phyloP scores from a whole-genome alignment of 2,888 invertebrate genomes.

The Hemaris fuciformis region DNA sequence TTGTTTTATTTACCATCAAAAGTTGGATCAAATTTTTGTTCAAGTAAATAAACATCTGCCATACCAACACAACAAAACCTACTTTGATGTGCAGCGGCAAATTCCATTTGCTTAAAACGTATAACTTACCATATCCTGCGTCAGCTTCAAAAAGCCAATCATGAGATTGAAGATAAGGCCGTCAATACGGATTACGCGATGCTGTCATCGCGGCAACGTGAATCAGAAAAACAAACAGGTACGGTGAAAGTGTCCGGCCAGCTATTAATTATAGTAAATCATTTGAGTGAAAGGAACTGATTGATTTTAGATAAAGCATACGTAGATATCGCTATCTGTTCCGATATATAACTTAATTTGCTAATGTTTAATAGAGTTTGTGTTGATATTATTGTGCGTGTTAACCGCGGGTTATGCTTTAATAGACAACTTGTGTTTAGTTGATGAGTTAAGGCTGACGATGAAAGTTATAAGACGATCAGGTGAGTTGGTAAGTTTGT shows the following conservation, averaged over 20 bases:
- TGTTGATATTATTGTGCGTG: background rate
- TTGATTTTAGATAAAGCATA: conserved; percentile 27
- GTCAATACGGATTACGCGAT: background rate
- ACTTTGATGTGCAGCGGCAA: no score
- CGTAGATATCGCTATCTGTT: background rate
- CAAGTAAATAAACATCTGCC: no score
- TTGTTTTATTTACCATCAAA: no score
- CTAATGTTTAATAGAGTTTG: background rate
- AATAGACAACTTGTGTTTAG: no score
- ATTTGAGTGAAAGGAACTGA: conserved; percentile 28
- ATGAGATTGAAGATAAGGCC: background rate
- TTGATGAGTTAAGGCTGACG: no score
- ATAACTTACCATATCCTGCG: background rate
- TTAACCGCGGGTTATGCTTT: background rate
- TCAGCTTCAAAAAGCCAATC: background rate
- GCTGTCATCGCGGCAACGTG: background rate
- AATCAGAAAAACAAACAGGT: conserved; percentile 10
- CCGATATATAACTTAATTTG: background rate
- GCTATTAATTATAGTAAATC: conserved; percentile 30
- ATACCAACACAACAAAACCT: no score
- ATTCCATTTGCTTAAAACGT: no score
- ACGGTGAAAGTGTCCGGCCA: conserved; percentile 22
- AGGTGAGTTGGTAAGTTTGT: no score
- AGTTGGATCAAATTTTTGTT: no score
- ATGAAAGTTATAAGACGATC: no score